Base-by-base conservation (phyloP, 2,113 vertebrate species). In the Xiphorhynchus elegans region DNA sequence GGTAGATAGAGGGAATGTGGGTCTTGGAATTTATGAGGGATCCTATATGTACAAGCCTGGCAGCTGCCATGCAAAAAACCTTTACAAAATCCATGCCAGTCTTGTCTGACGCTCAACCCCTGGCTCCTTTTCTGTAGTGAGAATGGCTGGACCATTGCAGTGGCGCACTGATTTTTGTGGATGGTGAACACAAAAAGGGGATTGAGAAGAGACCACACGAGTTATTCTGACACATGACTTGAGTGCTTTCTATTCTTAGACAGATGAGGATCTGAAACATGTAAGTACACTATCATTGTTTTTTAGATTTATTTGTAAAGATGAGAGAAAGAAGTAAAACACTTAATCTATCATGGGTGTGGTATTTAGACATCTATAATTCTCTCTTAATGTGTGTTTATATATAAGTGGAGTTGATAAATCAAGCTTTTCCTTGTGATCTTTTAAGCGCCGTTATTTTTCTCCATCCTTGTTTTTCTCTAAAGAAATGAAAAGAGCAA, bases 91-190 rank as follows among this genome's bases (percentile, higher is more conserved):
- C 62, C 40, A 31, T 93, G 40, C 64, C 29, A 44, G 44, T 91
- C 69, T 78, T 88, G 91, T 95, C 95, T 96, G 94, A 95, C 69
- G 31, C 29, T 39, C 83, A 96, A 96, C 73, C 79, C 94, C 87
- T 93, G 91, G 64, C 91, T 95, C 89, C 79, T 96, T 97, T 95
- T 93, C 95, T 95, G 58, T 94, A 94, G 93, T 91, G 95, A 95
- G 89, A 55, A 96, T 96, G 93, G 95, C 95, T 96, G 95, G 93
- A 85, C 84, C 91, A 67, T 9, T 83, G 87, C 90, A 79, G 66
- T 87, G 93, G 83, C 20, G 10, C 74, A 35, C 82, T 90, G 94
- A 90, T 95, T 95, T 96, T 94, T 95, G 86, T 92, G 93, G 96
- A 96, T 94, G 89, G 70, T 95, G 92, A 96, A 82, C 81, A 81